A percentile compares a stretch with the other conserved stretches of the same genome.
phyloP scores from a whole-genome alignment of 2,797 vertebrate species.

The Cynodonichthys magdalenae region DNA sequence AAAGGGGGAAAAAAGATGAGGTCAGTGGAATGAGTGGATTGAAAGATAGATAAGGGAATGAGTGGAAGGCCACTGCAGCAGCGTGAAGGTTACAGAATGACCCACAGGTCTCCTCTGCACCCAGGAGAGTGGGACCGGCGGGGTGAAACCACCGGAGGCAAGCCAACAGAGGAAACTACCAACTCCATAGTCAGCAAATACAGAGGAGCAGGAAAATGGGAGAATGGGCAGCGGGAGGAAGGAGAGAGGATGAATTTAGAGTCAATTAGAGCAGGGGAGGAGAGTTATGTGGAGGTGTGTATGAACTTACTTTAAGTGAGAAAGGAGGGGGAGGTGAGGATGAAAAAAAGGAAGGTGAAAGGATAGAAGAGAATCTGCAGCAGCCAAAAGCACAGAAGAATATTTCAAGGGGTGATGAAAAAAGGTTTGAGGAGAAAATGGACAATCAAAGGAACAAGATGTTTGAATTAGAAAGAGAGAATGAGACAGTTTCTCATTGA shows the following conservation, averaged over 20 bases:
- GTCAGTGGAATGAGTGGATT: constrained; percentile 5
- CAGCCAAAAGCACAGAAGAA: too few species aligned
- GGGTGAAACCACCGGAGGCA: constrained; percentile 38
- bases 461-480: background rate
- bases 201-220: constrained; percentile 31
- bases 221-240: background rate
- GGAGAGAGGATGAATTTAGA: constrained; percentile 12
- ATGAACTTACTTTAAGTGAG: constrained; percentile 26
- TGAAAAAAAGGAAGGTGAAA: constrained; percentile 4
- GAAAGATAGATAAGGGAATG: constrained; percentile 4
- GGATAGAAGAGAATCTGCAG: background rate
- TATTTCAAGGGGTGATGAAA: background rate
- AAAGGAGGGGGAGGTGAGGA: constrained; percentile 7
- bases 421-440: too few species aligned
- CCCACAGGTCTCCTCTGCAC: constrained; percentile 55
- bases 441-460: background rate
- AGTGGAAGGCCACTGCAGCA: constrained; percentile 33
- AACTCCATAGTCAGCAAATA: constrained; percentile 60
- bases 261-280: constrained; percentile 31
- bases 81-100: constrained; percentile 59
- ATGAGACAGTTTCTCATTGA: background rate
- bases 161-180: constrained; percentile 53
- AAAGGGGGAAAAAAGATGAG: background rate
- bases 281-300: constrained; percentile 7
- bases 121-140: constrained; percentile 12